Conservation (phyloP, 2,888 invertebrate species). For the Xestia rhomboidea region DNA sequence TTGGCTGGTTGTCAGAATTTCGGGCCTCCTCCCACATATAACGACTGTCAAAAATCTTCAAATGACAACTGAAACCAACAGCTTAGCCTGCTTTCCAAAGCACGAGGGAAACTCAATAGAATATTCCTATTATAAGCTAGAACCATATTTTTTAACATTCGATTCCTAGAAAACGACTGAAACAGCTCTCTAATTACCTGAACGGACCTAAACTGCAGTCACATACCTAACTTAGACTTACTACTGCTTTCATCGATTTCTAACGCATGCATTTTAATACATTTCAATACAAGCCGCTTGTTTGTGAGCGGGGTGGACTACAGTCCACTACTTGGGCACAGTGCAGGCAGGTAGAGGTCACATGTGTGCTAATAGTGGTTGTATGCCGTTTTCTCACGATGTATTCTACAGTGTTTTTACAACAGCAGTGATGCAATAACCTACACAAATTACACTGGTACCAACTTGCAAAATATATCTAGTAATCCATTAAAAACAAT, state of each 20-base stretch:
- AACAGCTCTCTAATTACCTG: background rate
- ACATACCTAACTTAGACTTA: too few species aligned
- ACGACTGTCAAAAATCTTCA: too few species aligned
- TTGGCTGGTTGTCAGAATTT: too few species aligned
- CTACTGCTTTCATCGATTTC: background rate
- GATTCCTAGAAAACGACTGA: too few species aligned
- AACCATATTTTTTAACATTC: background rate
- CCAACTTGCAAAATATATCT: background rate
- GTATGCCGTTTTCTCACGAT: background rate
- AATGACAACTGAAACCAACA: too few species aligned
- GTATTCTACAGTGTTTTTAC: background rate
- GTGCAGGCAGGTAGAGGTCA: background rate
- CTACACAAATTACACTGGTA: background rate
- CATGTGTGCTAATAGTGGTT: background rate
- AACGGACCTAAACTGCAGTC: background rate
- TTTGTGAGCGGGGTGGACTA: background rate
- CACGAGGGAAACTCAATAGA: too few species aligned
- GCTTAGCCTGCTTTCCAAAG: too few species aligned
- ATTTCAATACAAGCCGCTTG: background rate
- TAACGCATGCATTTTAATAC: background rate
- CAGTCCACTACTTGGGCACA: background rate
- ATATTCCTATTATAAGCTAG: background rate
- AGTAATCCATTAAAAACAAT: background rate
- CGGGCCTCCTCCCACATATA: too few species aligned
- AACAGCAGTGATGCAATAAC: background rate